Evolutionary conservation across 2,797 vertebrate genomes (phyloP), one percentile per base, ranked within the genome.

Genomic region (Anguilla marmorata): DNA sequence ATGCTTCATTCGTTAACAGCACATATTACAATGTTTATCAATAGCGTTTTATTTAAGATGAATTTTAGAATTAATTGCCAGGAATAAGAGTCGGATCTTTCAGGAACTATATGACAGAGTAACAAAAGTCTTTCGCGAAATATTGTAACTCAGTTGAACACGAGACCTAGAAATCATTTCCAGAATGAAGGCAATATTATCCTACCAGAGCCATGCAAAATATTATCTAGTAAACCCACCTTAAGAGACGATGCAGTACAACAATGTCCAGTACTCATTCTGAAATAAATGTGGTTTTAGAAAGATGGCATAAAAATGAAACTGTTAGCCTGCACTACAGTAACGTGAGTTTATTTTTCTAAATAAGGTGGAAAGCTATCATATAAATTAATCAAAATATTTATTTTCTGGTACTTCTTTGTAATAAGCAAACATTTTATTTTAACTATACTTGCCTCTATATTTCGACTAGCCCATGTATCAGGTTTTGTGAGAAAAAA

Each of bases 11-110:
- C 94, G 94, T 93, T 93, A 56, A 91, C 91, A 94, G 92, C 92
- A 94, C 91, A 94, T 94, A 93, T 94, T 92, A 92, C 93, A 92
- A 91, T 91, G 89, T 88, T 93, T 92, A 94, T 94, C 94, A 93
- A 95, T 89, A 90, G 88, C 92, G 92, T 93, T 92, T 94, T 94
- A 94, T 84, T 92, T 91, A 92, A 94, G 93, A 91, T 72, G 85
- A 91, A 92, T 79, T 86, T 80, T 33, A 58, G 30, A 24, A 66
- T 24, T 19, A 60, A 37, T 92, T 91, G 94, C 93, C 94, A 94
- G 93, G 93, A 93, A 94, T 95, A 94, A 94, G 94, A 95, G 52
- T 95, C 30, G 3, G 74, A 41, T 12, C 33, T 76, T 33, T 76
- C 6, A 4, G 37, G 16, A 37, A 16, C 74, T 19, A 33, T 14